Evolutionary conservation across 1,140 invertebrate species (phyloP).

Genomic region (Drosophila setifemur): DNA sequence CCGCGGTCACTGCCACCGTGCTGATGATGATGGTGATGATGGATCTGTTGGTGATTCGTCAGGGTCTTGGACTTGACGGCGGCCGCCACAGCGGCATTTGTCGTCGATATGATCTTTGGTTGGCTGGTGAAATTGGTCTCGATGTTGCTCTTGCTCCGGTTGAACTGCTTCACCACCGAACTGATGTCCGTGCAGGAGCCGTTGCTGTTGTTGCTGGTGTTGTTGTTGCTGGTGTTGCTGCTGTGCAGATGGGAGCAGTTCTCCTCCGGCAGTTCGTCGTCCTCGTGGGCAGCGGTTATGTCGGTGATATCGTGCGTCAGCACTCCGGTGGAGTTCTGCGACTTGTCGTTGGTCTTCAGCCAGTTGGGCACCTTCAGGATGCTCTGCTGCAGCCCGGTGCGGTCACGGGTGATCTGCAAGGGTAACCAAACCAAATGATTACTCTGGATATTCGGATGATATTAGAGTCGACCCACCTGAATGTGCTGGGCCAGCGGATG

Average conservation of each 20-base stretch:
- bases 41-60: slow-evolving; percentile 19
- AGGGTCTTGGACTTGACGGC: slow-evolving; percentile 54
- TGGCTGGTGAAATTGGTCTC: slow-evolving; percentile 74
- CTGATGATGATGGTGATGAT: background rate
- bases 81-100: slow-evolving; percentile 35
- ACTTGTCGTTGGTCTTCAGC: slow-evolving; percentile 86
- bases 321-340: slow-evolving; percentile 51
- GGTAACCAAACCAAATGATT: background rate
- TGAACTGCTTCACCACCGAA: slow-evolving; percentile 57
- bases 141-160: slow-evolving; percentile 80
- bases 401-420: slow-evolving; percentile 90
- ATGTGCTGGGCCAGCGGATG: slow-evolving; percentile 94
- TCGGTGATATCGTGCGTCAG: slow-evolving; percentile 75
- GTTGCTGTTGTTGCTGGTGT: slow-evolving; percentile 42
- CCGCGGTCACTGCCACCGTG: slow-evolving; percentile 86
- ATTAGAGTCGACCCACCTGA: slow-evolving; percentile 47
- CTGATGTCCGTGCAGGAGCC: slow-evolving; percentile 67
- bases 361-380: slow-evolving; percentile 93
- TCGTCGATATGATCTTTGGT: slow-evolving; percentile 74
- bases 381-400: slow-evolving; percentile 93
- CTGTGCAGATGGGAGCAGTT: slow-evolving; percentile 47
- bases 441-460: background rate
- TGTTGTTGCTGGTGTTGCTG: slow-evolving; percentile 35
- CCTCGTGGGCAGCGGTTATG: slow-evolving; percentile 45
- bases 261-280: slow-evolving; percentile 23